A percentile compares a stretch with the other conserved stretches of the same genome.
Evolutionary conservation across 2,888 invertebrate species (phyloP).

Genomic region (Autographa gamma): DNA sequence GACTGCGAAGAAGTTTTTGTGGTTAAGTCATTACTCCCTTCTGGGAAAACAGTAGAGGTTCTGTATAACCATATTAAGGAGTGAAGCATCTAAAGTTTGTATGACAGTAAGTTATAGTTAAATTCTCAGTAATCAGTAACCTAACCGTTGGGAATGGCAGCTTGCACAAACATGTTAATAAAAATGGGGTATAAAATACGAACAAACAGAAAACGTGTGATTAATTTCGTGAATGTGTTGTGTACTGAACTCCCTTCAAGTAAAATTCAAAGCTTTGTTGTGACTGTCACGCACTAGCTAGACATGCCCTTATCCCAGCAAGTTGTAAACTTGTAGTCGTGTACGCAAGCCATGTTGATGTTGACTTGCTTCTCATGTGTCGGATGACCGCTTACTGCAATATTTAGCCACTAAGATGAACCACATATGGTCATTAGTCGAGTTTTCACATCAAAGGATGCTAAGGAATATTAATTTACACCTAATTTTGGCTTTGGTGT

Average conservation of each 20-base stretch:
- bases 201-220: background rate
- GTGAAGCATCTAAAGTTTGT: too few species aligned
- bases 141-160: too few species aligned
- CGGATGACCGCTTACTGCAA: background rate
- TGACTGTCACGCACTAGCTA: constrained; percentile 8
- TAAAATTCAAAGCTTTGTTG: constrained; percentile 12
- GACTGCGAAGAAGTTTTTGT: background rate
- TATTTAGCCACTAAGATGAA: constrained; percentile 1
- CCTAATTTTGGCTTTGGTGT: background rate
- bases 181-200: background rate
- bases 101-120: too few species aligned
- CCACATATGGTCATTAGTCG: background rate
- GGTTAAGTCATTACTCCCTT: background rate
- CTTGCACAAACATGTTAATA: too few species aligned
- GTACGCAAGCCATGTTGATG: constrained; percentile 8
- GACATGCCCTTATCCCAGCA: constrained; percentile 19
- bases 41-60: background rate
- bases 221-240: background rate
- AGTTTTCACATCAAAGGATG: background rate
- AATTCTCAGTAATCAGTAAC: too few species aligned
- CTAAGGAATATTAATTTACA: background rate
- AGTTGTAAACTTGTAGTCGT: constrained; percentile 14
- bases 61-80: too few species aligned
- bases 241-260: background rate
- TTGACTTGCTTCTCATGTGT: constrained; percentile 5